Evolutionary conservation across 2,797 vertebrate genomes (phyloP).

Genomic region (Eulemur albifrons): DNA sequence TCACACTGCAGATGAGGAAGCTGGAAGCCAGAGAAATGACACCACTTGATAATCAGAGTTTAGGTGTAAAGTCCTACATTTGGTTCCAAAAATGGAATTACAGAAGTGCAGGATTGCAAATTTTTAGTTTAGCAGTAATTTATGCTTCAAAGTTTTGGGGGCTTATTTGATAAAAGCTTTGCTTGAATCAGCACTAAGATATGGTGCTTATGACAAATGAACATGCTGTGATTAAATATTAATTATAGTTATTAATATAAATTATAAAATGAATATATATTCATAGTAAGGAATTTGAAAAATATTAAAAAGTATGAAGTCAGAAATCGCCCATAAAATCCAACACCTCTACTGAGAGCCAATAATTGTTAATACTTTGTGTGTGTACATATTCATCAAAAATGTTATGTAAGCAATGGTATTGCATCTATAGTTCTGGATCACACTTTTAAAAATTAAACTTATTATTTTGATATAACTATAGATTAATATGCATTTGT

Average conservation of each 20-base stretch:
- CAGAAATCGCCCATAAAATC: constrained; percentile 1
- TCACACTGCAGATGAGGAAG: not conserved
- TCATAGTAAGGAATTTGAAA: constrained; percentile 21
- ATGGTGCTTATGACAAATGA: not conserved
- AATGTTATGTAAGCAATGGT: not conserved
- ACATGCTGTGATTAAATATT: not conserved
- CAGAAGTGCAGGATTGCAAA: not conserved
- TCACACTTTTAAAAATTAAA: not conserved
- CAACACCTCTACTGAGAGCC: not conserved
- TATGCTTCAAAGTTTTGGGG: not conserved
- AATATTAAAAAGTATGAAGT: not conserved
- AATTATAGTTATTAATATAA: not conserved
- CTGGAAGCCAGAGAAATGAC: not conserved
- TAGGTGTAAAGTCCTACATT: not conserved
- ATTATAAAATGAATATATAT: not conserved
- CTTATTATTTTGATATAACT: not conserved
- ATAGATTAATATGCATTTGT: not conserved
- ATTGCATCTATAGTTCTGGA: not conserved
- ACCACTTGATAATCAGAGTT: not conserved
- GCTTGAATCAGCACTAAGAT: not conserved
- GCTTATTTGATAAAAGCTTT: not conserved
- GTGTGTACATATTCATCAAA: not conserved
- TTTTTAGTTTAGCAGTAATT: not conserved
- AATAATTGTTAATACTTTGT: not conserved
- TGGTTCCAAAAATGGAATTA: not conserved